phyloP scores from a whole-genome alignment of 2,888 invertebrate genomes.

The Lamproptera curius region DNA sequence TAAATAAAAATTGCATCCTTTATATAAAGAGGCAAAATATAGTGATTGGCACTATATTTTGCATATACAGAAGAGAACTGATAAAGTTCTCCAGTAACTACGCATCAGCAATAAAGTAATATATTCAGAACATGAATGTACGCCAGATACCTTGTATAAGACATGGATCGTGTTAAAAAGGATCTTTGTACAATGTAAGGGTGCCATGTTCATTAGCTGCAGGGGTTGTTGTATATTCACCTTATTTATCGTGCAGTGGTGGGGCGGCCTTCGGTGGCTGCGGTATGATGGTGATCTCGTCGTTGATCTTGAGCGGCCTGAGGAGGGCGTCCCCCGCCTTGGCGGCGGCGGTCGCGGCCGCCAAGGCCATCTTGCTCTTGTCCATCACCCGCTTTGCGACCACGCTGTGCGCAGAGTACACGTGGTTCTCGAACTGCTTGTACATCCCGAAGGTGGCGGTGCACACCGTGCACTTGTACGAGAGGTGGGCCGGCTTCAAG shows the following conservation, averaged over 20 bases:
- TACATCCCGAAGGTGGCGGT: conserved; percentile 97
- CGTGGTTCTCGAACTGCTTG: conserved; percentile 96
- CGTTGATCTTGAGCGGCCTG: conserved; percentile 91
- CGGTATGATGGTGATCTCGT: conserved; percentile 93
- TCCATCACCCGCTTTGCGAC: conserved; percentile 85
- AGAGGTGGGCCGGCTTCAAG: conserved; percentile 93
- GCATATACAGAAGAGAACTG: background rate
- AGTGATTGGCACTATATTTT: no score
- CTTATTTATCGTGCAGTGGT: conserved; percentile 45
- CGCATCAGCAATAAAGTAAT: background rate
- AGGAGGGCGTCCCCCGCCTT: conserved; percentile 56
- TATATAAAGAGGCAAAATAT: no score
- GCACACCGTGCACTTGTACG: conserved; percentile 97
- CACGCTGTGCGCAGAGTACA: conserved; percentile 94
- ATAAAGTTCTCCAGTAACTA: background rate
- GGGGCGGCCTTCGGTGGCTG: conserved; percentile 80
- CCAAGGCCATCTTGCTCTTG: conserved; percentile 50
- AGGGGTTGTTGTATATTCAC: no score
- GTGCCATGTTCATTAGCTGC: background rate
- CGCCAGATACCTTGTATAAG: background rate
- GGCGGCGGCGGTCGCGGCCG: conserved; percentile 30
- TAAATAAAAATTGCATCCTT: background rate
- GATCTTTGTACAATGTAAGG: background rate
- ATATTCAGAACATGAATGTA: no score
- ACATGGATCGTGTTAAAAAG: background rate